phyloP scores from a whole-genome alignment of 2,888 invertebrate genomes.

The Myopa testacea region DNA sequence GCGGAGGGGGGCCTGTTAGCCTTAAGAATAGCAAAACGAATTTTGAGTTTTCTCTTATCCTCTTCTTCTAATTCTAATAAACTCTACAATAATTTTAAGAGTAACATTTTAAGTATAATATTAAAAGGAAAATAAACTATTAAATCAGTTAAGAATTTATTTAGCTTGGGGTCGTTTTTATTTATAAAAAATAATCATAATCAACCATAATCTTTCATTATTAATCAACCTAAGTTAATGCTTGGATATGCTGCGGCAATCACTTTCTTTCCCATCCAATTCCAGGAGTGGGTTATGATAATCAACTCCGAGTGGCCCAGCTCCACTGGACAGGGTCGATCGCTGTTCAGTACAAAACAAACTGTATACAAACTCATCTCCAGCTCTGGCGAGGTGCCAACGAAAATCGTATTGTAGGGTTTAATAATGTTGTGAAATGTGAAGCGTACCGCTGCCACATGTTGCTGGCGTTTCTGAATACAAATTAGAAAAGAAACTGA shows the following conservation, averaged over 20 bases:
- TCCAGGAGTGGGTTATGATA: conserved; percentile 57
- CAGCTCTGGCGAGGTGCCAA: conserved; percentile 61
- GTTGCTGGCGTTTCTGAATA: conserved; percentile 53
- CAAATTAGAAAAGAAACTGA: not conserved
- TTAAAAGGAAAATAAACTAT: too few relatives aligned
- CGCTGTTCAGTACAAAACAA: conserved; percentile 56
- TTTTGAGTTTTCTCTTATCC: too few relatives aligned
- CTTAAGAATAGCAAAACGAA: too few relatives aligned
- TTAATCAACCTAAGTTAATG: not conserved
- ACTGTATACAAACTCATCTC: conserved; percentile 60
- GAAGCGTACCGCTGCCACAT: conserved; percentile 50
- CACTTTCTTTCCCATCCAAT: conserved; percentile 57
- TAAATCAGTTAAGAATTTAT: too few relatives aligned
- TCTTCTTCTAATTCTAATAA: not conserved
- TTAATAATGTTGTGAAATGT: conserved; percentile 55
- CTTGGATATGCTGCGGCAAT: conserved; percentile 57
- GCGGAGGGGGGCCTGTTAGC: too few relatives aligned
- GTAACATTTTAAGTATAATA: too few relatives aligned
- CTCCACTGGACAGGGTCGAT: conserved; percentile 56
- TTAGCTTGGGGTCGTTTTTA: too few relatives aligned
- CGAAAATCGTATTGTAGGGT: conserved; percentile 53
- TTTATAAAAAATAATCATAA: too few relatives aligned
- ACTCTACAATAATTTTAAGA: not conserved
- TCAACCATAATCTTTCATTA: too few relatives aligned
- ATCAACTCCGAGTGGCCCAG: conserved; percentile 52